These are phyloP conservation scores for Cassiopea xamachana DNA, from an alignment of 30 jellyfish, hydroid and myxozoan genomes.

Conservation along the genomic window DNA sequence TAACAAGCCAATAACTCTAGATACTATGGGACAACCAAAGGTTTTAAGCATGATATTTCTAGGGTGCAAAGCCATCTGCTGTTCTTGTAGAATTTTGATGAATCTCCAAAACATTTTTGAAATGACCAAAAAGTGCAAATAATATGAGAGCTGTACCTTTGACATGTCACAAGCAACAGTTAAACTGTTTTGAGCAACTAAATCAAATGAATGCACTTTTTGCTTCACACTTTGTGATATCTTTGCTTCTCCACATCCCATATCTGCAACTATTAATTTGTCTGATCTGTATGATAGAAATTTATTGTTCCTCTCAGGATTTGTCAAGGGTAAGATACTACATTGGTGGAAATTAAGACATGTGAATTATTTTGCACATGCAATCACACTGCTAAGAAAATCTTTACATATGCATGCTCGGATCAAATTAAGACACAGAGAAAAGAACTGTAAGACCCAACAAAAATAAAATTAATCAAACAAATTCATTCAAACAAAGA, in stretches of 20 bases:
- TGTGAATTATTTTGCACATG: no score
- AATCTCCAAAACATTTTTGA: neutral
- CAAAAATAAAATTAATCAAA: no score
- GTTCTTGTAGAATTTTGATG: neutral
- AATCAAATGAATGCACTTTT: constrained; percentile 93
- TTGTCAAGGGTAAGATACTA: neutral
- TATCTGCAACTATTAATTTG: constrained; percentile 80
- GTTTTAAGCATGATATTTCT: no score
- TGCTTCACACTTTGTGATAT: constrained; percentile 77
- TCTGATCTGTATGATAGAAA: constrained; percentile 45
- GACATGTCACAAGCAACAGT: constrained; percentile 93
- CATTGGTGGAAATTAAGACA: no score
- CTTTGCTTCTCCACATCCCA: constrained; percentile 99
- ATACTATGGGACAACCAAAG: no score
- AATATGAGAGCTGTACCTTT: constrained; percentile 38
- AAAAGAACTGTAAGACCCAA: no score
- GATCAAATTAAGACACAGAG: no score
- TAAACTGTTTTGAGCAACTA: constrained; percentile 78
- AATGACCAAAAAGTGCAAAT: neutral
- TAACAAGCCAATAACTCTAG: no score
- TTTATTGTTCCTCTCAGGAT: neutral
- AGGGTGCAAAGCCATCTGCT: no score
- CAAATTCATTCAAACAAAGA: no score
- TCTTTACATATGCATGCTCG: no score
- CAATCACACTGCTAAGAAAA: no score